Evolutionary conservation across 1,140 invertebrate species (phyloP), one percentile per base, ranked within the genome.

Genomic region (Pseudomyrmex flavicornis): DNA sequence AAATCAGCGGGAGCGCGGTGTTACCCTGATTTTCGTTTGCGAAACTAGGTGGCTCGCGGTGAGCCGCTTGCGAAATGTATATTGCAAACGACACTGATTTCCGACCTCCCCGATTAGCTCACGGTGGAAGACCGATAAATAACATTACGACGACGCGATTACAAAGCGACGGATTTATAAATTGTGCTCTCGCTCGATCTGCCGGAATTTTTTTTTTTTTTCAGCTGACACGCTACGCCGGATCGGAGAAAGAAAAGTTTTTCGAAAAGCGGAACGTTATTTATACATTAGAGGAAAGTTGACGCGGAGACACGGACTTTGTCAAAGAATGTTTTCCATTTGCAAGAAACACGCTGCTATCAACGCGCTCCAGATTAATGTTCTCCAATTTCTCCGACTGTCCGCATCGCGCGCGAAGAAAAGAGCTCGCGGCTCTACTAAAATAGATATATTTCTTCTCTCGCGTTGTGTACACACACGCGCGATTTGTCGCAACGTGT

Each of bases 1-100:
- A 72, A 89, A 88, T 88, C 87, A 85, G 22, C 68, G 61, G 1
- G 26, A 46, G 46, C 77, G 72, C 65, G 35, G 20, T 48, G 35
- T 70, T 62, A 22, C 63, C 50, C 59, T 69, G 82, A 85, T 50
- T 82, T 72, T 58, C 62, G 68, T 80, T 69, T 35, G 58, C 35
- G 84, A 74, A 74, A 86, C 61, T 86, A 22, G n/a, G 22, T 54
- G n/a, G 22, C 22, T 62, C 8, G 44, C 54, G 35, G 65, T 65
- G 20, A n/a, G 35, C 52, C 61, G 13, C 22, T 15, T n/a, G 13
- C 2, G 52, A 2, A 2, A 54, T 72, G 66, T 70, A 80, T 80
- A 59, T 72, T 50, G 54, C 54, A 80, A 61, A 72, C 68, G 12
- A 70, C 59, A 35, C 66, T 70, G 54, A 72, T 80, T 79, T 70